Evolutionary conservation across 2,113 vertebrate genomes (phyloP), one percentile per base, ranked within the genome.

Genomic region (Rhynchopsitta pachyrhyncha): DNA sequence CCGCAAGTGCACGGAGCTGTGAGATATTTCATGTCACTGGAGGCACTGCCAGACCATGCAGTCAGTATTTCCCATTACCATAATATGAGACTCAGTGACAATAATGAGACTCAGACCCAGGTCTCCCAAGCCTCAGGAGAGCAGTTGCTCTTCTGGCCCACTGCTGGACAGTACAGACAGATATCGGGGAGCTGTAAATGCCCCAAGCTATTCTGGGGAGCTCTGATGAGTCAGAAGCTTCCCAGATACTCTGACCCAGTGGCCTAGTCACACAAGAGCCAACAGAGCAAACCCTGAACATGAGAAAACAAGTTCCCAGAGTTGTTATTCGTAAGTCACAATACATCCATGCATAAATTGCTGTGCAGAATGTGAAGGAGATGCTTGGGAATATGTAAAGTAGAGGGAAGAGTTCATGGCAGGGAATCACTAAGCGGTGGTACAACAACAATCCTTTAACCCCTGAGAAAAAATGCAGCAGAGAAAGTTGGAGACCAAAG

Each of bases 401-500:
- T 42, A 83, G 66, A 90, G 63, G 84, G 79, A 93, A 59, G 55
- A 79, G 75, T 42, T 91, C 83, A 79, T 31, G 69, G 81, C 39
- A 93, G 47, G 66, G 89, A 92, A 92, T 92, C 89, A 60, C 76
- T 89, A 57, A n/a, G 62, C 4, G 5, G n/a, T 2, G 3, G 62
- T 62, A 60, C 49, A 90, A 74, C 23, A 66, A 92, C 60, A 86
- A 88, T 79, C 84, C 70, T 76, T 82, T 31, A 81, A 82, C 22
- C 75, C 55, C 67, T 39, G 75, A 2, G 0, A 77, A 69, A 67
- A 88, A 66, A 41, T 0, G 0, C 24, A 42, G 53, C 27, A 70
- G 50, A 60, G 62, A 50, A 79, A 67, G 59, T 3, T 66, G 75
- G 29, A 67, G 79, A 64, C 31, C 37, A 64, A 50, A 88, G 68